phyloP scores from a whole-genome alignment of 2,113 vertebrate species.

The Platycercus adscitus region DNA sequence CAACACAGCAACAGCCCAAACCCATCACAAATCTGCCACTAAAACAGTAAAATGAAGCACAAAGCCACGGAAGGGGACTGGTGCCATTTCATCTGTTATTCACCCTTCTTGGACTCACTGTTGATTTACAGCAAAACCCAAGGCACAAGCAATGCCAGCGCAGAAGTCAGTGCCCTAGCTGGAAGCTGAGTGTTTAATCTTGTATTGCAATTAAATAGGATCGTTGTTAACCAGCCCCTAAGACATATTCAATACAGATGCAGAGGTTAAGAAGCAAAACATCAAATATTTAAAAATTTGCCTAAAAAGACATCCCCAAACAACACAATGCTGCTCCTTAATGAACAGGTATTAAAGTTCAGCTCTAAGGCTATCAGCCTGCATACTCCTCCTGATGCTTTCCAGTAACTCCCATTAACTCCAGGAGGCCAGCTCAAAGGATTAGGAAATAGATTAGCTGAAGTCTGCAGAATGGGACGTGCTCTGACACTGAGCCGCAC shows the following conservation, averaged over 20 bases:
- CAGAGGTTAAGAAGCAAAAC: not conserved
- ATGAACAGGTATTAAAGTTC: not conserved
- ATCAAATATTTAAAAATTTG: not conserved
- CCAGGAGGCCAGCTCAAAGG: not conserved
- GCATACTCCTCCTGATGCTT: not conserved
- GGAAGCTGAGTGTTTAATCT: not conserved
- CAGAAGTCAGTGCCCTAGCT: not conserved
- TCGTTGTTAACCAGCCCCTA: not conserved
- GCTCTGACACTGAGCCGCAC: rapidly evolving
- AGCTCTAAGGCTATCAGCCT: not conserved
- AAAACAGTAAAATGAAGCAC: not conserved
- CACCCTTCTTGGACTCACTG: not conserved
- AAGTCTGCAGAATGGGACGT: not conserved
- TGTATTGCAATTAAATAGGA: not conserved
- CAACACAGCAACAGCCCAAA: not conserved
- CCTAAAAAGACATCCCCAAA: not conserved
- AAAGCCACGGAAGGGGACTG: not conserved
- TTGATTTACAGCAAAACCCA: not conserved
- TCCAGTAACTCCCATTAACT: not conserved
- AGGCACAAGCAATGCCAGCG: not conserved
- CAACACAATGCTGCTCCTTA: not conserved
- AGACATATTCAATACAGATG: not conserved
- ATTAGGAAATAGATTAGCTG: not conserved
- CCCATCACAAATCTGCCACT: not conserved
- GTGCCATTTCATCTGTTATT: not conserved